A percentile compares a stretch with the other conserved stretches of the same genome.
These are phyloP conservation scores for Botrylloides violaceus DNA, from an alignment of 23 tunicate species.

Conservation along the genomic window DNA sequence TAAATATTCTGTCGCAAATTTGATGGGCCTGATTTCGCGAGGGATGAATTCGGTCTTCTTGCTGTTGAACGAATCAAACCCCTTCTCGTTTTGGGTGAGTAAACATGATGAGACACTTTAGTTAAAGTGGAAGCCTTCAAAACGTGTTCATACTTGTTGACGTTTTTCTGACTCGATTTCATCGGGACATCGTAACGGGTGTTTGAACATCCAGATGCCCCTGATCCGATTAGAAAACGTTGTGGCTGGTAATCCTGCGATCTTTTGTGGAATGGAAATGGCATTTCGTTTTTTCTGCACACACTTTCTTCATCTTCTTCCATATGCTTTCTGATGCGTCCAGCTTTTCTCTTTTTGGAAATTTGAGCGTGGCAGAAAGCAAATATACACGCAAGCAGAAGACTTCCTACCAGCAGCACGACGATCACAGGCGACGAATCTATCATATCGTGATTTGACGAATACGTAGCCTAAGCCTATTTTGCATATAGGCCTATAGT, in stretches of 20 bases:
- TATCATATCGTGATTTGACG: constrained; percentile 23
- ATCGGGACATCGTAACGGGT: not conserved
- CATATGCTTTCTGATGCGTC: constrained; percentile 15
- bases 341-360: constrained; percentile 9
- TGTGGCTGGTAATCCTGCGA: not conserved
- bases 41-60: not conserved
- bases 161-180: not conserved
- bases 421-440: constrained; percentile 40
- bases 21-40: not conserved
- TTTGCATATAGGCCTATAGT: too few species aligned
- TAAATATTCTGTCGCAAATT: not conserved
- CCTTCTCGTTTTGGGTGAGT: not conserved
- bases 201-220: not conserved
- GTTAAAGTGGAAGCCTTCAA: not conserved
- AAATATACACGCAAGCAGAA: constrained; percentile 27
- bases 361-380: constrained; percentile 30
- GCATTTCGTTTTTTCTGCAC: not conserved
- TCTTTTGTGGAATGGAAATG: constrained; percentile 6
- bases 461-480: too few species aligned
- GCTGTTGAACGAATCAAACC: not conserved
- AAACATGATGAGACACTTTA: not conserved
- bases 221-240: not conserved
- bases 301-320: not conserved
- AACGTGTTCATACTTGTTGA: not conserved
- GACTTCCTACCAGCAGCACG: constrained; percentile 33